These are phyloP conservation scores for Psix sp. DNA, from an alignment of 1,140 invertebrate species.

Conservation along the genomic window DNA sequence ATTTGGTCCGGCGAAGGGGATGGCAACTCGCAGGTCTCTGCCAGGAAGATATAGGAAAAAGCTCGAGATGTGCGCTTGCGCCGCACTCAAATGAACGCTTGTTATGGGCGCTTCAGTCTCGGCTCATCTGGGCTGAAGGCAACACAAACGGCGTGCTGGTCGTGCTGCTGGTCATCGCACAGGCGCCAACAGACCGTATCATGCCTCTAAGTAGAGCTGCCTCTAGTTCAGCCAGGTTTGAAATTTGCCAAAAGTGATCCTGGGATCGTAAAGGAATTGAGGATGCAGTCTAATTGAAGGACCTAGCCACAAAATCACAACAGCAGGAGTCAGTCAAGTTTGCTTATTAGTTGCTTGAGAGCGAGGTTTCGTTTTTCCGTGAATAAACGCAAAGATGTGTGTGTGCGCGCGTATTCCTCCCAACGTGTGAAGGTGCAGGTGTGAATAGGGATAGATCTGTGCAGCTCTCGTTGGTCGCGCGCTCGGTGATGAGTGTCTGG, in stretches of 20 bases:
- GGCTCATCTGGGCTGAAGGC: constrained; percentile 73
- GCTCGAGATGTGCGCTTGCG: constrained; percentile 63
- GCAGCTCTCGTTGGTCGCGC: constrained; percentile 38
- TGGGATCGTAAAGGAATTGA: no score
- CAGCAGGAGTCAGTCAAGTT: no score
- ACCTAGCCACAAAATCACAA: no score
- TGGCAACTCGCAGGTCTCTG: constrained; percentile 28
- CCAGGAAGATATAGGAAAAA: constrained; percentile 26
- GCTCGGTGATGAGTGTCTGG: constrained; percentile 47
- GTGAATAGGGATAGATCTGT: constrained; percentile 29
- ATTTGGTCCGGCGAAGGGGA: constrained; percentile 12
- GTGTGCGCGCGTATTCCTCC: constrained; percentile 25
- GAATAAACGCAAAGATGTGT: no score
- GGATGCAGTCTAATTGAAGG: no score
- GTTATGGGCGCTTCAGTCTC: constrained; percentile 71
- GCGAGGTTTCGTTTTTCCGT: no score
- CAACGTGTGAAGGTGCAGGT: constrained; percentile 23
- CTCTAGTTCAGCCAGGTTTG: no score
- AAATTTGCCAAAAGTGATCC: no score
- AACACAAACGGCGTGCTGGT: constrained; percentile 57
- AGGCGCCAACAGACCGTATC: constrained; percentile 23
- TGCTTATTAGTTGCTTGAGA: no score
- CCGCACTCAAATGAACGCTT: constrained; percentile 60
- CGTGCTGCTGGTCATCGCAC: constrained; percentile 13
- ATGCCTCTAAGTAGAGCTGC: not conserved